phyloP scores from a whole-genome alignment of 2,888 invertebrate genomes.

The Augochlorella aurata region DNA sequence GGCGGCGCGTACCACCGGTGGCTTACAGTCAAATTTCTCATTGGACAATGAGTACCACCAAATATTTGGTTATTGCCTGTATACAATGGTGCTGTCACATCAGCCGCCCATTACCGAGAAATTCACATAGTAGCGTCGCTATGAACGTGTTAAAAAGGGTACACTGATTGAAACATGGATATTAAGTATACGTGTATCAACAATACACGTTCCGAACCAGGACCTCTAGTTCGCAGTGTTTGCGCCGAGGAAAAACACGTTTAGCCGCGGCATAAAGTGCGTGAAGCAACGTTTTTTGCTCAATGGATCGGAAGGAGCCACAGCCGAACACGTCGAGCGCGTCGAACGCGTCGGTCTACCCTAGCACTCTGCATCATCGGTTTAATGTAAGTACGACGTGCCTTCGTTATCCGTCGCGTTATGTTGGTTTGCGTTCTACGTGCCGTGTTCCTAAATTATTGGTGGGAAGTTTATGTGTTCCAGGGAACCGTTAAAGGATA shows the following conservation, averaged over 20 bases:
- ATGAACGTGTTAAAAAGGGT: too few relatives aligned
- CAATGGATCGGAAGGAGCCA: conserved; percentile 71
- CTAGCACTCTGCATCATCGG: conserved; percentile 79
- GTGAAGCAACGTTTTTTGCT: neutral
- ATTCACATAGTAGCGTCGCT: too few relatives aligned
- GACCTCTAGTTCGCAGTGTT: neutral
- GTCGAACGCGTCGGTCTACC: conserved; percentile 60
- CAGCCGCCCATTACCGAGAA: too few relatives aligned
- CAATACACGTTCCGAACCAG: too few relatives aligned
- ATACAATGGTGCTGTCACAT: too few relatives aligned
- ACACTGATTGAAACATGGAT: too few relatives aligned
- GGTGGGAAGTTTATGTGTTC: neutral
- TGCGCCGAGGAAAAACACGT: neutral
- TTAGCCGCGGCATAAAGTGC: conserved; percentile 24
- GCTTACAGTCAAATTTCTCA: too few relatives aligned
- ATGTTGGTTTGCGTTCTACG: neutral
- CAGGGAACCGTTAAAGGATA: neutral
- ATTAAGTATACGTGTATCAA: too few relatives aligned
- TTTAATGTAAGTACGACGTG: conserved; percentile 78
- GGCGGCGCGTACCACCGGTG: too few relatives aligned
- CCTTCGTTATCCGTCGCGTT: neutral
- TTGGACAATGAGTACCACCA: too few relatives aligned
- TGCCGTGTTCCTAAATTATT: neutral
- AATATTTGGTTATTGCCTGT: too few relatives aligned
- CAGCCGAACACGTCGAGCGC: conserved; percentile 57